Evolutionary conservation across 2,113 vertebrate genomes (phyloP).

Genomic region (Corynorhinus townsendii): DNA sequence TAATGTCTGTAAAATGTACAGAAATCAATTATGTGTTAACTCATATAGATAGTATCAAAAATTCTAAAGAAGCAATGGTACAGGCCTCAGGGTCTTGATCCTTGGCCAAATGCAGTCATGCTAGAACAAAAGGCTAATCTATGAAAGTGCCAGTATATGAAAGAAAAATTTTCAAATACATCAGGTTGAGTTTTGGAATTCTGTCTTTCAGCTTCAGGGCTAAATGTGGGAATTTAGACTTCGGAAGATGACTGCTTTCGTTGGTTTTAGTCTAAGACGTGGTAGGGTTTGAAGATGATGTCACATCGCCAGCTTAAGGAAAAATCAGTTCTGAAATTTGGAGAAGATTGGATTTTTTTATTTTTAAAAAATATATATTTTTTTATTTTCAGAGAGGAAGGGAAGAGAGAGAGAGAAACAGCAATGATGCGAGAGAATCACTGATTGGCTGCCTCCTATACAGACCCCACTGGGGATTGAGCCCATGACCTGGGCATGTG

Average conservation of each 20-base stretch:
- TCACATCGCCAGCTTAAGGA: neutral
- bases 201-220: neutral
- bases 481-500: too few species aligned
- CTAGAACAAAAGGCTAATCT: neutral
- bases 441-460: too few species aligned
- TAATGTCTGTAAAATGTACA: neutral
- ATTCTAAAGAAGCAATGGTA: neutral
- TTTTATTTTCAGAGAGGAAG: too few species aligned
- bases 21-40: neutral
- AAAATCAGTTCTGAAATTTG: neutral
- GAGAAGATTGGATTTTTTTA: neutral
- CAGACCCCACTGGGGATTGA: too few species aligned
- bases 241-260: neutral
- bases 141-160: neutral
- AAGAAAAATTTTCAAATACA: neutral
- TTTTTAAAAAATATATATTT: too few species aligned
- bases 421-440: too few species aligned
- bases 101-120: neutral
- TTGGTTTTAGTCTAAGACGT: neutral
- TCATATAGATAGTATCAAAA: neutral
- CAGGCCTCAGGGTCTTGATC: neutral
- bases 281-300: neutral
- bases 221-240: neutral
- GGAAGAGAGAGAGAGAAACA: too few species aligned
- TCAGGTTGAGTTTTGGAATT: neutral